Evolutionary conservation across 2,888 invertebrate species (phyloP), one percentile per base, ranked within the genome.

Genomic region (Coronaproctus castanopsis): DNA sequence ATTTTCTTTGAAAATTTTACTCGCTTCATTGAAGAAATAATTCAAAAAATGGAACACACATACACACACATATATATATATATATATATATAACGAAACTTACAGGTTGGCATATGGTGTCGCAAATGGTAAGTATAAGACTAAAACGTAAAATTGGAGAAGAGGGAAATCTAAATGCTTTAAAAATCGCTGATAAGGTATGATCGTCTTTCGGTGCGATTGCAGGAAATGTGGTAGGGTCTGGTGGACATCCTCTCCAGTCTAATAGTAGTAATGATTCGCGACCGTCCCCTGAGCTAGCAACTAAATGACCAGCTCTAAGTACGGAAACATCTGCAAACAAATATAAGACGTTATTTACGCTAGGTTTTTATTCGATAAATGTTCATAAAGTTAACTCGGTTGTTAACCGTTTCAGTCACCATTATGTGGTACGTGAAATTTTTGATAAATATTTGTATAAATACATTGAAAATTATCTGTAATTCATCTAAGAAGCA

Each of bases 101-200:
- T 69, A 84, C 83, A 67, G 78, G 77, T 21, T 76, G 74, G 68
- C 90, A 90, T 62, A 75, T 75, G 1, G 75, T 73, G n/a, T 80
- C 74, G 68, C 90, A 91, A 70, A 87, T 88, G 63, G 84, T 82
- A 14, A 90, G 82, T 71, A 85, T 82, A 1, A 88, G 81, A 66
- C 84, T 82, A 69, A 91, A 90, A 63, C 83, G 77, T 0, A 90
- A 85, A 3, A 86, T 77, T 24, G 85, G 81, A n/a, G 88, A 86
- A 14, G 83, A 81, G 0, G 87, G 83, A 72, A 91, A 91, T 64
- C 89, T 85, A 71, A 91, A 91, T 0, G 89, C 90, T 68, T 84
- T 64, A 60, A 69, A 69, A 48, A 65, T 61, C 5, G 68, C 67
- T 2, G 64, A 64, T 14, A 69, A 63, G 3, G 65, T 64, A n/a